These are phyloP conservation scores for Drosophila tropicalis DNA, from an alignment of 1,140 invertebrate species.

Conservation along the genomic window DNA sequence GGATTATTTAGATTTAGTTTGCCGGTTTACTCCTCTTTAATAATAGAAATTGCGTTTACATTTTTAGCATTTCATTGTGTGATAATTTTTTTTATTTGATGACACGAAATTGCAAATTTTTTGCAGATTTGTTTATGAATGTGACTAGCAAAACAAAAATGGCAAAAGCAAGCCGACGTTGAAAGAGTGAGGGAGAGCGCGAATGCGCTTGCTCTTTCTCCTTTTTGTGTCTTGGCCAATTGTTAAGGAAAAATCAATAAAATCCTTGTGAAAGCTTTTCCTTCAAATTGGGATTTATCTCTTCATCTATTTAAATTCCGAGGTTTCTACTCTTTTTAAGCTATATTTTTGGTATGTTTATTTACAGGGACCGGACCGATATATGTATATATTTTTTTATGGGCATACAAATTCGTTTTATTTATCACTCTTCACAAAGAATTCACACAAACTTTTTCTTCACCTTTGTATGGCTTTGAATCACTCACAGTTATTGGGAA, in stretches of 20 bases:
- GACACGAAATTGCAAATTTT: no score
- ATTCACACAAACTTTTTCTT: conserved; percentile 4
- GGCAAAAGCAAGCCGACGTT: conserved; percentile 26
- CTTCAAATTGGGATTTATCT: not conserved
- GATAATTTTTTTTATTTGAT: not conserved
- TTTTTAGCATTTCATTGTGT: conserved; percentile 3
- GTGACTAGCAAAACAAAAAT: conserved; percentile 68
- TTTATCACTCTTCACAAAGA: conserved; percentile 10
- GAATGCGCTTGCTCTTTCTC: conserved; percentile 34
- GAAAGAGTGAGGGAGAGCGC: conserved; percentile 23
- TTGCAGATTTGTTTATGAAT: conserved; percentile 43
- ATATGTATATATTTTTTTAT: not conserved
- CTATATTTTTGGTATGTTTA: not conserved
- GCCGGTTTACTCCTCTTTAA: not conserved
- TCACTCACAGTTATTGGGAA: not conserved
- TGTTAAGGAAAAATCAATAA: conserved; percentile 75
- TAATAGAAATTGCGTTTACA: not conserved
- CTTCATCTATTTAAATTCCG: not conserved
- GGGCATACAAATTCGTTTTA: no score
- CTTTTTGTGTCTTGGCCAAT: conserved; percentile 55
- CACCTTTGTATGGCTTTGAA: conserved; percentile 22
- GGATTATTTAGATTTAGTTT: not conserved
- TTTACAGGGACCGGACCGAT: not conserved
- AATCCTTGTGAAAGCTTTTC: conserved; percentile 26
- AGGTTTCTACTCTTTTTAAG: not conserved